phyloP scores from a whole-genome alignment of 1,140 invertebrate species.

The Chironomus tepperi region DNA sequence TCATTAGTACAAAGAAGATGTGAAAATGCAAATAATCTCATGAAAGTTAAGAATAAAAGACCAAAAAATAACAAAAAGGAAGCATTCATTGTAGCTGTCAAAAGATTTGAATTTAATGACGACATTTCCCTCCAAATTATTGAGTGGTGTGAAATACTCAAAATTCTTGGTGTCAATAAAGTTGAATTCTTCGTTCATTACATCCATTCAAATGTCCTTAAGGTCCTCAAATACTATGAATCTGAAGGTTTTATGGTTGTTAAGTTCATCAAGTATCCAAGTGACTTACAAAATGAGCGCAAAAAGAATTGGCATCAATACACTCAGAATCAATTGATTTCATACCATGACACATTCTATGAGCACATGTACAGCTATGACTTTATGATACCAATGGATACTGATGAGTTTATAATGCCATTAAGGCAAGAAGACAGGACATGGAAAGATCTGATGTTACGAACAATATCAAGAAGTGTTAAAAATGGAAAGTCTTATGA shows the following conservation, averaged over 20 bases:
- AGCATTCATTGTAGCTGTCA: not conserved
- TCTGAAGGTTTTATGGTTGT: not conserved
- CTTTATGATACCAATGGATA: not conserved
- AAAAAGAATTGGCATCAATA: not conserved
- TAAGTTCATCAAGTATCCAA: not conserved
- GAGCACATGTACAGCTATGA: not conserved
- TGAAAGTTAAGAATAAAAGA: not conserved
- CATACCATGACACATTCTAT: not conserved
- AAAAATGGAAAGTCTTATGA: not conserved
- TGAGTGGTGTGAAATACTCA: not conserved
- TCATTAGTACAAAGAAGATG: not conserved
- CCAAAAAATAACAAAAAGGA: not conserved
- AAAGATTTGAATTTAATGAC: not conserved
- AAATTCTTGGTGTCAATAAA: conserved; percentile 7
- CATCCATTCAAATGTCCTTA: not conserved
- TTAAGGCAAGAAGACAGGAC: not conserved
- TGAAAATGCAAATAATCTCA: conserved; percentile 25
- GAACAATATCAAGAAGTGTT: not conserved
- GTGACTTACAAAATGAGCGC: not conserved
- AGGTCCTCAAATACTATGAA: not conserved
- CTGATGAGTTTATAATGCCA: conserved; percentile 4
- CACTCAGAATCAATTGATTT: not conserved
- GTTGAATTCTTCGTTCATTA: not conserved
- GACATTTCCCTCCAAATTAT: not conserved
- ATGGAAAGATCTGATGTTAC: not conserved